Evolutionary conservation across 2,888 invertebrate species (phyloP).

Genomic region (Brachypterus glaber): DNA sequence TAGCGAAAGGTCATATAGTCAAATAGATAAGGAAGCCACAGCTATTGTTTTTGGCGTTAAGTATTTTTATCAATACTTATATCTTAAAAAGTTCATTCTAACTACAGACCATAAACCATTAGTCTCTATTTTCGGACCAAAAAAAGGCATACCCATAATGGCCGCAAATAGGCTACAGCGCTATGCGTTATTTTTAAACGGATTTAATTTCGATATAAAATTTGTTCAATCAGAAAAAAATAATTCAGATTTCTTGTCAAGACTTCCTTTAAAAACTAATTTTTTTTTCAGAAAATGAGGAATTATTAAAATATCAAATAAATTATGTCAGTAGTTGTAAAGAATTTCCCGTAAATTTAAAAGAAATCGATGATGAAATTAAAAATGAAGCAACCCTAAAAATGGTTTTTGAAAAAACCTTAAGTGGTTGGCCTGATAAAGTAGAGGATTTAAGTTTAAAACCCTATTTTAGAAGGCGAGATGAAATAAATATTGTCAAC

Average conservation of each 20-base stretch:
- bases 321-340: too few species aligned
- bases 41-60: slow-evolving; percentile 11
- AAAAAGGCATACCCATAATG: slow-evolving; percentile 9
- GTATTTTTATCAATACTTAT: slow-evolving; percentile 9
- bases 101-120: slow-evolving; percentile 16
- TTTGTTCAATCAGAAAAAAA: too few species aligned
- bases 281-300: neutral
- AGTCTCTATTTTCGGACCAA: slow-evolving; percentile 10
- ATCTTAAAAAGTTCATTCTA: slow-evolving; percentile 7
- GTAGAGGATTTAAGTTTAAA: neutral
- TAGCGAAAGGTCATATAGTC: slow-evolving; percentile 14
- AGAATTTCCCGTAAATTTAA: too few species aligned
- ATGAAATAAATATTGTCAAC: neutral
- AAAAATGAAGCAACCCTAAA: too few species aligned
- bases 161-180: slow-evolving; percentile 10
- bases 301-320: too few species aligned
- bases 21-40: slow-evolving; percentile 14
- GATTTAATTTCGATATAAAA: too few species aligned
- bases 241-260: too few species aligned
- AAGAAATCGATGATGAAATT: too few species aligned
- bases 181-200: slow-evolving; percentile 4
- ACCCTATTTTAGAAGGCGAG: neutral
- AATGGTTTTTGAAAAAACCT: too few species aligned
- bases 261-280: too few species aligned
- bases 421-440: neutral